A percentile compares a stretch with the other conserved stretches of the same genome.
These are phyloP conservation scores for Melanargia galathea DNA, from an alignment of 2,888 invertebrate genomes.

Conservation along the genomic window DNA sequence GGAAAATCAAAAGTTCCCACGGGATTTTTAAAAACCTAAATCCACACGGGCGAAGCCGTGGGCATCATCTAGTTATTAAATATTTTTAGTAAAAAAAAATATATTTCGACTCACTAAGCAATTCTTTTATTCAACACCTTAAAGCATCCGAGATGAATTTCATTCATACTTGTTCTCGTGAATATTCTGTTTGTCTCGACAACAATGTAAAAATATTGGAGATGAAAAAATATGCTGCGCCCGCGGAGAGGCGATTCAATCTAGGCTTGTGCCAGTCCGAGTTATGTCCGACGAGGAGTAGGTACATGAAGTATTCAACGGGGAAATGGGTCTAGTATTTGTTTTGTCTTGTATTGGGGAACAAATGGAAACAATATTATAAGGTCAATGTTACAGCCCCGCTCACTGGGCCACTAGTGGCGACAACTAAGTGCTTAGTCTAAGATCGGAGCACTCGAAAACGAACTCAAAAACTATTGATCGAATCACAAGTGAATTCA, in stretches of 20 bases:
- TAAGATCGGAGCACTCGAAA: too few species aligned
- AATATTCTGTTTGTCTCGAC: slow-evolving; percentile 2
- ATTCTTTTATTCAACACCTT: background rate
- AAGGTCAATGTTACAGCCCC: background rate
- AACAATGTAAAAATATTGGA: background rate
- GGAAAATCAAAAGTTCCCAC: too few species aligned
- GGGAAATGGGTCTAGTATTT: background rate
- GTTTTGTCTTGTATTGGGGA: too few species aligned
- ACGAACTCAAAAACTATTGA: too few species aligned
- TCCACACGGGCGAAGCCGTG: too few species aligned
- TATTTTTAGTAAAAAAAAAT: background rate
- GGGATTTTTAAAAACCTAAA: too few species aligned
- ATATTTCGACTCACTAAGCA: background rate
- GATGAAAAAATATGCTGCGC: background rate
- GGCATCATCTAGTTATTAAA: too few species aligned
- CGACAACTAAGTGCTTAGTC: too few species aligned
- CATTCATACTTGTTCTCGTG: background rate
- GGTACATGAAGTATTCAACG: background rate
- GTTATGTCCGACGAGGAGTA: background rate
- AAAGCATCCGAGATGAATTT: background rate
- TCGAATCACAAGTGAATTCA: too few species aligned
- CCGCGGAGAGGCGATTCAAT: background rate
- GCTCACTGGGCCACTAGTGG: too few species aligned
- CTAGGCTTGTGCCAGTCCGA: slow-evolving; percentile 8
- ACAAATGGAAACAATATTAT: background rate